Evolutionary conservation across 1,140 invertebrate genomes (phyloP).

Genomic region (Sitodiplosis mosellana): DNA sequence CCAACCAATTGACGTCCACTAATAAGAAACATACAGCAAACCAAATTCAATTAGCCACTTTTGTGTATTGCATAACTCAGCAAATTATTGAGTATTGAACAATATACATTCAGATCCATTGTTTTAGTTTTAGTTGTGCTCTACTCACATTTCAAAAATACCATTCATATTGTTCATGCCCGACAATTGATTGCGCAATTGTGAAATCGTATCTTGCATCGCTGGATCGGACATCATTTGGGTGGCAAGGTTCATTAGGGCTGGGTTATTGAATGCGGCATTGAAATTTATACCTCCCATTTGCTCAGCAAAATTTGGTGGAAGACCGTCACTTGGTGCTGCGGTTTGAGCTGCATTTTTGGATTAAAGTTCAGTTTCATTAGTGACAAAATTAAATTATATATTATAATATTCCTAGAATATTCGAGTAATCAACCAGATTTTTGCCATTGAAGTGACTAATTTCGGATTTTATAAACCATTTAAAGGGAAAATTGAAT

Average conservation of each 20-base stretch:
- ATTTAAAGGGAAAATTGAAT: no score
- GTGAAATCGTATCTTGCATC: slow-evolving; percentile 49
- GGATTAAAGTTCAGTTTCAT: no score
- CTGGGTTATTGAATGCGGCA: slow-evolving; percentile 50
- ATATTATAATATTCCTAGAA: no score
- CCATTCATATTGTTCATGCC: neutral
- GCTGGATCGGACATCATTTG: slow-evolving; percentile 58
- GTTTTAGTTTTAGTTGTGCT: slow-evolving; percentile 7
- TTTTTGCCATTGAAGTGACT: no score
- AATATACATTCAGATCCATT: neutral
- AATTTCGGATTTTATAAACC: no score
- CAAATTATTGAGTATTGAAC: neutral
- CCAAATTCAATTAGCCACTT: neutral
- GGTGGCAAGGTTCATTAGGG: slow-evolving; percentile 55
- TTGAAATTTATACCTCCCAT: slow-evolving; percentile 33
- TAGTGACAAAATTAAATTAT: neutral
- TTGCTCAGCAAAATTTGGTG: slow-evolving; percentile 8
- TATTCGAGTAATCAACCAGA: no score
- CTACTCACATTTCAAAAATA: slow-evolving; percentile 15
- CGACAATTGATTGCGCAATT: slow-evolving; percentile 9
- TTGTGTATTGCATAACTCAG: neutral
- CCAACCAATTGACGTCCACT: slow-evolving; percentile 42
- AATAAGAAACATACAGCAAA: slow-evolving; percentile 22
- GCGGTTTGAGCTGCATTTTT: no score
- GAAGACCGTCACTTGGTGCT: neutral